These are phyloP conservation scores for Cryptocheilus praepositus DNA, from an alignment of 2,888 invertebrate species.

Conservation along the genomic window DNA sequence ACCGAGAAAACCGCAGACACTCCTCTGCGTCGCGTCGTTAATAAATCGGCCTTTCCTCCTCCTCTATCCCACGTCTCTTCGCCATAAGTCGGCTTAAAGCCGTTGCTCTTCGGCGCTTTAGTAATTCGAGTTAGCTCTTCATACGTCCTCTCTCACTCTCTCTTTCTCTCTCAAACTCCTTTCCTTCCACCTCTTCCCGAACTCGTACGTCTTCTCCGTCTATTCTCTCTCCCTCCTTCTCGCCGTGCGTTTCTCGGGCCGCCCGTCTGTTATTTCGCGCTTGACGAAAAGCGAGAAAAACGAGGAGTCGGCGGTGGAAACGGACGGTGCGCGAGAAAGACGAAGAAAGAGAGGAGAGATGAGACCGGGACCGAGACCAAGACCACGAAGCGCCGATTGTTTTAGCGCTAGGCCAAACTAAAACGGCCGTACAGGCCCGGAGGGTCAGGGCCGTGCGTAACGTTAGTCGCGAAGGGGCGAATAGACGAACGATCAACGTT, in stretches of 20 bases:
- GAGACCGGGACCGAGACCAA: conserved; percentile 46
- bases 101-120: conserved; percentile 56
- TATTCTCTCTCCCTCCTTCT: conserved; percentile 10
- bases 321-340: conserved; percentile 34
- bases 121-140: conserved; percentile 55
- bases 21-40: conserved; percentile 23
- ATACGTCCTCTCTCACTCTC: conserved; percentile 10
- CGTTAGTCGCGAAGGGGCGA: conserved; percentile 28
- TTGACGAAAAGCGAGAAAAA: conserved; percentile 65
- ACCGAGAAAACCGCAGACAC: conserved; percentile 34
- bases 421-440: conserved; percentile 51
- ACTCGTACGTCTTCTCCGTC: conserved; percentile 11
- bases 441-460: conserved; percentile 49
- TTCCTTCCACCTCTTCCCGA: no score
- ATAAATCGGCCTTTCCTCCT: conserved; percentile 43
- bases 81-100: conserved; percentile 53
- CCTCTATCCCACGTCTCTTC: conserved; percentile 39
- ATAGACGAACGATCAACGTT: neutral
- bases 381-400: conserved; percentile 62
- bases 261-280: conserved; percentile 67
- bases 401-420: conserved; percentile 62
- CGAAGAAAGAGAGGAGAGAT: no score
- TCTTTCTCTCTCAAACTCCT: conserved; percentile 8
- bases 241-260: conserved; percentile 8
- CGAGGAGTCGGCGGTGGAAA: conserved; percentile 49